Conservation (phyloP, 2,888 invertebrate genomes). For the Siphlonurus alternatus region DNA sequence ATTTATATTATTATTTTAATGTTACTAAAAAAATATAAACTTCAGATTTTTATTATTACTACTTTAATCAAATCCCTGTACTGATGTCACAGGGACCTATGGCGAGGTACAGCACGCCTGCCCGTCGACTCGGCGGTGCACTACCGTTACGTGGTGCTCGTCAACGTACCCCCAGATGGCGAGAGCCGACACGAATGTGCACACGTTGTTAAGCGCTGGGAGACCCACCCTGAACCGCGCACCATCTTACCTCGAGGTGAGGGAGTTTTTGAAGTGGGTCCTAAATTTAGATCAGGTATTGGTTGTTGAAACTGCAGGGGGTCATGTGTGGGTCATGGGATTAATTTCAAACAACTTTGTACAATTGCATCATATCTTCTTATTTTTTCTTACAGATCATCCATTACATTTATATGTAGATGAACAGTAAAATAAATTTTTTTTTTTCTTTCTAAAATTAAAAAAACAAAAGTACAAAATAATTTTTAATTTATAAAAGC, state of each 20-base stretch:
- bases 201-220: slow-evolving; percentile 59
- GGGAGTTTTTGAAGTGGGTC: slow-evolving; percentile 13
- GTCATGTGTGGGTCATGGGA: background rate
- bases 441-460: too few species aligned
- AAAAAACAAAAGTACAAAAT: too few species aligned
- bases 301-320: background rate
- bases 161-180: slow-evolving; percentile 36
- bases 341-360: background rate
- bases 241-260: slow-evolving; percentile 33
- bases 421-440: too few species aligned
- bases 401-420: too few species aligned
- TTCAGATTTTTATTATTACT: too few species aligned
- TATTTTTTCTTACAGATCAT: background rate
- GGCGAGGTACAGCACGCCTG: background rate
- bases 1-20: too few species aligned
- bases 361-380: background rate
- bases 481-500: too few species aligned
- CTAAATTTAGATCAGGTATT: background rate
- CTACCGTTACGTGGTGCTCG: slow-evolving; percentile 62
- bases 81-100: background rate
- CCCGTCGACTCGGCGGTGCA: slow-evolving; percentile 24
- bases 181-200: slow-evolving; percentile 26
- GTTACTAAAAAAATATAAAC: too few species aligned
- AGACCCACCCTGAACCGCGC: slow-evolving; percentile 55
- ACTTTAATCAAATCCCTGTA: too few species aligned